phyloP scores from a whole-genome alignment of 2,113 vertebrate genomes.

The Spheniscus mendiculus region DNA sequence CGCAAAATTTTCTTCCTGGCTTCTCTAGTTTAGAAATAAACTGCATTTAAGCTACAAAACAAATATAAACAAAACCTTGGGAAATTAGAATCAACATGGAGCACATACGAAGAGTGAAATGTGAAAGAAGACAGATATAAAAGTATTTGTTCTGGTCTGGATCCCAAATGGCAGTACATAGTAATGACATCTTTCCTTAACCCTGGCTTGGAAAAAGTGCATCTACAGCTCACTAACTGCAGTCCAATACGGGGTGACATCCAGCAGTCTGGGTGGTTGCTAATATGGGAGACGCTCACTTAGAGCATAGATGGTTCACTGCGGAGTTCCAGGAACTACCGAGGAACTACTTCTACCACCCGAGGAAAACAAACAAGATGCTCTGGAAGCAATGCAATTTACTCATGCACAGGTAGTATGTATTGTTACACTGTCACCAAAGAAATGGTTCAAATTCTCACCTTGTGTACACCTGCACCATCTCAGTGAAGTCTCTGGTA shows the following conservation, averaged over 20 bases:
- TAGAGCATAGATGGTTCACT: neutral
- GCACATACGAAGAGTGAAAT: neutral
- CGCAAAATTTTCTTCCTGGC: neutral
- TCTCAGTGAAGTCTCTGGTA: neutral
- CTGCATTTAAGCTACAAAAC: neutral
- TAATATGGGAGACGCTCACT: neutral
- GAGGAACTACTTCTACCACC: neutral
- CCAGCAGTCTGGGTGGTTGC: neutral
- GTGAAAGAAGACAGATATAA: neutral
- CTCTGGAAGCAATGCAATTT: neutral
- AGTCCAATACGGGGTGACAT: neutral
- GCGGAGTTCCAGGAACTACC: neutral
- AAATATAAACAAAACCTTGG: neutral
- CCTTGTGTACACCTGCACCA: neutral
- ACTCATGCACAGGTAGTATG: neutral
- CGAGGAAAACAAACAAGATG: neutral
- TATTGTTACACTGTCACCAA: neutral
- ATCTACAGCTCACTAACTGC: constrained; percentile 1
- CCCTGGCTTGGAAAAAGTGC: neutral
- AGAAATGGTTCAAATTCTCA: neutral
- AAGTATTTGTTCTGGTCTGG: neutral
- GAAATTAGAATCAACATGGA: neutral
- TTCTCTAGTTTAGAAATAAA: neutral
- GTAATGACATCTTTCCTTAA: neutral
- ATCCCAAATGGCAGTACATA: neutral